Percentiles rank a stretch among this genome's conserved stretches.
These are phyloP conservation scores for Phenacoccus solenopsis DNA, from an alignment of 1,140 invertebrate species.

Conservation along the genomic window DNA sequence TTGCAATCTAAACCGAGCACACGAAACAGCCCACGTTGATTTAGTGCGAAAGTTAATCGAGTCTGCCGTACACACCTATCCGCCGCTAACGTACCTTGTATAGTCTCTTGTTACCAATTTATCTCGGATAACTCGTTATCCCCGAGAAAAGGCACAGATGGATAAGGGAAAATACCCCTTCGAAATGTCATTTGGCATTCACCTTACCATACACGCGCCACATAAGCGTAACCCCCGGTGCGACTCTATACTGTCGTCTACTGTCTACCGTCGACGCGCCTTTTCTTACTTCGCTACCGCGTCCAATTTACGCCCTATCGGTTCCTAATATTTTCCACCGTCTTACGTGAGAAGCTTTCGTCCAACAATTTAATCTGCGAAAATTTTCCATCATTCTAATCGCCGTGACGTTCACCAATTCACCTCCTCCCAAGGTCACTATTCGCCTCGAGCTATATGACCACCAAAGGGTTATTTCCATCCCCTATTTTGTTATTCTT, in stretches of 20 bases:
- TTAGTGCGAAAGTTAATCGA: constrained; percentile 17
- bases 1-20: constrained; percentile 10
- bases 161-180: constrained; percentile 14
- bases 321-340: neutral
- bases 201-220: constrained; percentile 11
- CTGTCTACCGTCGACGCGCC: neutral
- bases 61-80: constrained; percentile 8
- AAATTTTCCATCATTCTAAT: too few species aligned
- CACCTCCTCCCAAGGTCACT: too few species aligned
- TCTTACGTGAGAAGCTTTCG: too few species aligned
- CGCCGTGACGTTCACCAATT: too few species aligned
- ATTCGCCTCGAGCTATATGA: too few species aligned
- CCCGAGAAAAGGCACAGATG: constrained; percentile 13
- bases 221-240: neutral
- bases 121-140: constrained; percentile 15
- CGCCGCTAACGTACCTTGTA: neutral
- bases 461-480: too few species aligned
- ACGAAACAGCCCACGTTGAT: neutral
- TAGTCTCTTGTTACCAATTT: constrained; percentile 17
- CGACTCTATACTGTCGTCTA: neutral
- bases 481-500: too few species aligned
- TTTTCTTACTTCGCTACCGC: too few species aligned
- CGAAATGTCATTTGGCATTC: constrained; percentile 14
- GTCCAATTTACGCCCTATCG: neutral
- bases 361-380: too few species aligned